Base-by-base conservation (phyloP, 2,113 vertebrate genomes). In the Varanus komodoensis region DNA sequence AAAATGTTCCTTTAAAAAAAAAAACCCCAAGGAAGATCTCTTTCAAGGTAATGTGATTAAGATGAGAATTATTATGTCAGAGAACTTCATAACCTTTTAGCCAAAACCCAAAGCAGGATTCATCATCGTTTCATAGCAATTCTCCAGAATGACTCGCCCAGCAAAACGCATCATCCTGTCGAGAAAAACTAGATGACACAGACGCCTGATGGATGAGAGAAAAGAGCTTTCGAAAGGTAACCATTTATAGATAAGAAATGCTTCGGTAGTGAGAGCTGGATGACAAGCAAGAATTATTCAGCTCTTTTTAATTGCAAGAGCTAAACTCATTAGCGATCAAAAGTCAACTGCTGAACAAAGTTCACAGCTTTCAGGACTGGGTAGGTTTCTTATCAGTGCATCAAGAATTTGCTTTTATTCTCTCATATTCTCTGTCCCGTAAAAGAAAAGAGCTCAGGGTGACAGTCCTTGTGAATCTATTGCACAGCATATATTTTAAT, bases 191-290 rank as follows among this genome's bases (percentile, higher is more conserved):
- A 84, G 19, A 15, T 9, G 73, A 86, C 82, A 91, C 68, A 57
- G 89, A 84, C 54, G 6, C 7, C 44, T 44, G 38, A 44, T 3
- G 1, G 0, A 50, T 14, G 6, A 48, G 54, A 64, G 48, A 0
- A 68, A 50, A 48, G 54, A 94, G 73, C 80, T 8, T n/a, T 44
- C 1, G 86, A 29, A 67, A 93, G 91, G 92, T 92, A 95, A 93
- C 44, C 38, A 54, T 73, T 95, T 69, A 79, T 86, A 94, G 91
- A 82, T 27, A 71, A 92, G 57, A 82, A 79, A 82, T 90, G 88
- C 82, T 91, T 48, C 52, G 88, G 89, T 64, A 34, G 52, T 1
- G 89, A 92, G 84, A 92, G 73, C 7, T 84, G 73, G 91, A 92
- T 89, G 94, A 95, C 89, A 90, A 91, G 94, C 89, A 71, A 90